Percentiles rank a stretch among this genome's conserved stretches.
These are phyloP conservation scores for Dendrocincla tyrannina DNA, from an alignment of 2,797 vertebrate genomes.

Conservation along the genomic window DNA sequence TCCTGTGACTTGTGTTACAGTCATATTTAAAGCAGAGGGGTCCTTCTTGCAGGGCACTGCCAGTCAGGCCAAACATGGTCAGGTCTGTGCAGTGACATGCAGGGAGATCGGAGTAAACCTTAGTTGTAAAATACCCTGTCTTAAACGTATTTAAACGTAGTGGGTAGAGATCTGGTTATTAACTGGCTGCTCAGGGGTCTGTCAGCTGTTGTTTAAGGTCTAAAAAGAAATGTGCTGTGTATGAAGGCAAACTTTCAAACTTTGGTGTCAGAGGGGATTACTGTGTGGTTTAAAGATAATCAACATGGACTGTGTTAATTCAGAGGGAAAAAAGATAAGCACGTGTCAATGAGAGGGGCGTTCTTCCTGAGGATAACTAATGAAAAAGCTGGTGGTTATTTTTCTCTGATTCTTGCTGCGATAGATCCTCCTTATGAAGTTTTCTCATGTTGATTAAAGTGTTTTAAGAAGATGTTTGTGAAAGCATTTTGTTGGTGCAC, in stretches of 20 bases:
- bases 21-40: constrained; percentile 42
- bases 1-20: constrained; percentile 74
- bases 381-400: neutral
- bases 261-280: neutral
- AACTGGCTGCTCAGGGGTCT: neutral
- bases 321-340: neutral
- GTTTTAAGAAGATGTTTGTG: neutral
- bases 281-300: neutral
- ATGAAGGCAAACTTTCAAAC: neutral
- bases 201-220: neutral
- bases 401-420: neutral
- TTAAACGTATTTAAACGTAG: accelerated
- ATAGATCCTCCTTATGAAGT: neutral
- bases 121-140: neutral
- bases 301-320: neutral
- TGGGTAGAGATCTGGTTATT: neutral
- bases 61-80: constrained; percentile 45
- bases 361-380: neutral
- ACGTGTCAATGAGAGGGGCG: accelerated
- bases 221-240: neutral
- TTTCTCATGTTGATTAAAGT: neutral
- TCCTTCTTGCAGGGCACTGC: neutral
- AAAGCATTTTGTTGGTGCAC: neutral
- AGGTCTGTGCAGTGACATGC: neutral
- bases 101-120: neutral